Percentiles rank a stretch among this genome's conserved stretches.
Evolutionary conservation across 1,140 invertebrate genomes (phyloP).

Genomic region (Phortica variegata): DNA sequence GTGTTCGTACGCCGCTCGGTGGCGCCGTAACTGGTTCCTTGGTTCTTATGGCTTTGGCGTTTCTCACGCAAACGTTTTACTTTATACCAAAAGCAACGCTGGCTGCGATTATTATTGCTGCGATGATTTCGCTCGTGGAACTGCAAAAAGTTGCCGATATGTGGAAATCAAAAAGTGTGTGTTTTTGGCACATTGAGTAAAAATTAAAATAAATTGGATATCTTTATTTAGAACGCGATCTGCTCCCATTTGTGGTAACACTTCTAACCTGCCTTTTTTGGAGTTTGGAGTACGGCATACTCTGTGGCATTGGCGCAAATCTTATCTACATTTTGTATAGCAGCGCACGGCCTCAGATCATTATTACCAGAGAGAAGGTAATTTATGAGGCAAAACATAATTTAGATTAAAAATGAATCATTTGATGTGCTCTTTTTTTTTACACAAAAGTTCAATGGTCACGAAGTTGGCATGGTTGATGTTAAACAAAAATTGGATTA

Average conservation of each 20-base stretch:
- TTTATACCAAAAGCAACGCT: constrained; percentile 78
- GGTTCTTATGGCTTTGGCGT: constrained; percentile 69
- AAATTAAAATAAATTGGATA: not conserved
- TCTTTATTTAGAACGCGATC: constrained; percentile 69
- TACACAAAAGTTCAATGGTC: constrained; percentile 24
- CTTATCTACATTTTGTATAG: constrained; percentile 76
- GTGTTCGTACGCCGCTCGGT: constrained; percentile 83
- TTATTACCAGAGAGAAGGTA: constrained; percentile 64
- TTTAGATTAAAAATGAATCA: not conserved
- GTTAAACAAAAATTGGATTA: constrained; percentile 48
- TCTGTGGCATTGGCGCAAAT: constrained; percentile 78
- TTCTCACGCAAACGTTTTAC: constrained; percentile 73
- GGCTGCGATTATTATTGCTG: constrained; percentile 73
- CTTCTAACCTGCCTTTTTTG: constrained; percentile 73
- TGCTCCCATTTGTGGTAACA: constrained; percentile 73
- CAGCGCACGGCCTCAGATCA: constrained; percentile 71
- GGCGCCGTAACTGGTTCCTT: constrained; percentile 73
- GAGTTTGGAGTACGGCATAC: constrained; percentile 80
- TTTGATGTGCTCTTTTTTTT: not conserved
- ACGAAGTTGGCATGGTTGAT: constrained; percentile 35
- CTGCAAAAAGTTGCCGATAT: constrained; percentile 71
- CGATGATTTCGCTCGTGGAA: constrained; percentile 80
- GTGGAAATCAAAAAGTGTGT: constrained; percentile 82
- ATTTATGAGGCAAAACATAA: constrained; percentile 15
- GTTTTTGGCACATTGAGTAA: not conserved